These are phyloP conservation scores for Callyntrura sp. DNA, from an alignment of 2,888 invertebrate species.

Conservation along the genomic window DNA sequence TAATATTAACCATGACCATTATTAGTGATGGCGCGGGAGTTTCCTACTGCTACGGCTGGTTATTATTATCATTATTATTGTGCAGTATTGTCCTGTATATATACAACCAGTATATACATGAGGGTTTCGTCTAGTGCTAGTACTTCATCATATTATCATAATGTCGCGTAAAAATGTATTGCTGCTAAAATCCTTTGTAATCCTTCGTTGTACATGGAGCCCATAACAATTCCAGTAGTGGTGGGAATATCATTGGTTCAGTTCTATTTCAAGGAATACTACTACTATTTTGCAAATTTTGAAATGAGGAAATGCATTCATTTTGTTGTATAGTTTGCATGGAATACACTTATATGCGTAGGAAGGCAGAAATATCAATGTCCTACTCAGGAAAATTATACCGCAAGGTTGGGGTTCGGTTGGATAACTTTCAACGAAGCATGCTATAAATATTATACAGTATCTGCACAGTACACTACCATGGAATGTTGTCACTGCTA, in stretches of 20 bases:
- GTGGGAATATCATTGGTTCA: neutral
- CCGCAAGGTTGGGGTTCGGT: neutral
- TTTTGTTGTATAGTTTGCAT: slow-evolving; percentile 42
- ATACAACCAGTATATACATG: too few relatives aligned
- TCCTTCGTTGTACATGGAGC: neutral
- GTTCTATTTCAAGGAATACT: slow-evolving; percentile 15
- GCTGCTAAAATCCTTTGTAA: neutral
- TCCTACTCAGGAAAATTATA: neutral
- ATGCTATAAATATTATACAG: neutral
- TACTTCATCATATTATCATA: slow-evolving; percentile 34
- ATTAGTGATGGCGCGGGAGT: slow-evolving; percentile 26
- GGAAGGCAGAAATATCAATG: slow-evolving; percentile 11
- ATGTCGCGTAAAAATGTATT: neutral
- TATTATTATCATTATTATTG: slow-evolving; percentile 3
- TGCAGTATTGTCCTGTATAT: neutral
- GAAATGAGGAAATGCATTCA: slow-evolving; percentile 57
- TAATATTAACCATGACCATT: slow-evolving; percentile 46
- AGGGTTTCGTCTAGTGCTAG: neutral
- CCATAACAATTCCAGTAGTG: neutral
- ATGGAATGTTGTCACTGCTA: neutral
- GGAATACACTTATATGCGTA: neutral
- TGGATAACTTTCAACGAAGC: neutral
- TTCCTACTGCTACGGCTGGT: neutral
- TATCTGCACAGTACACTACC: neutral
- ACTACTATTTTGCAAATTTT: slow-evolving; percentile 27